phyloP scores from a whole-genome alignment of 2,797 vertebrate genomes.

The Clarias pachynema region DNA sequence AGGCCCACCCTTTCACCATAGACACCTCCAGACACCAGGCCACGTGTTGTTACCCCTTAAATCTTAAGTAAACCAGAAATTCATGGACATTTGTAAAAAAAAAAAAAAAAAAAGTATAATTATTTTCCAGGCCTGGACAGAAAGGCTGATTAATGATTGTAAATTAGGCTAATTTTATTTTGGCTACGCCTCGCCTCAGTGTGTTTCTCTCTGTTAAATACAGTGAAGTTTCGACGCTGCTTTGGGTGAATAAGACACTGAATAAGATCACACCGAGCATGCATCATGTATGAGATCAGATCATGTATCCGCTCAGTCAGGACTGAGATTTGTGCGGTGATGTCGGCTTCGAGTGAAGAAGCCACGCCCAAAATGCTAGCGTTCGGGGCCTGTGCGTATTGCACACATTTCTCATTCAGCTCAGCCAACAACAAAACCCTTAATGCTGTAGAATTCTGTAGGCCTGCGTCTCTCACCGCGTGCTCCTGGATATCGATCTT shows the following conservation, averaged over 20 bases:
- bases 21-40: constrained; percentile 25
- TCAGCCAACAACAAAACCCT: not conserved
- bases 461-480: not conserved
- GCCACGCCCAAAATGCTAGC: constrained; percentile 77
- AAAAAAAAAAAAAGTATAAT: not conserved
- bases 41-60: not conserved
- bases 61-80: not conserved
- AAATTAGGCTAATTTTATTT: not conserved
- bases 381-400: constrained; percentile 22
- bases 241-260: not conserved
- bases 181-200: not conserved
- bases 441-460: not conserved
- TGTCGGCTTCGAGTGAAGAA: constrained; percentile 64
- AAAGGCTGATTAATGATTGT: not conserved
- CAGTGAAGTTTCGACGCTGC: not conserved
- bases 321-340: constrained; percentile 15
- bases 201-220: not conserved
- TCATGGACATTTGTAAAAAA: no score
- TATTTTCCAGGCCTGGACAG: not conserved
- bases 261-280: not conserved
- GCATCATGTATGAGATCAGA: constrained; percentile 12
- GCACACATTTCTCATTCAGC: constrained; percentile 19
- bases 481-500: constrained; percentile 30
- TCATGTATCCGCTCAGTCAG: constrained; percentile 12
- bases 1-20: not conserved